phyloP scores from a whole-genome alignment of 2,888 invertebrate species.

The Trichopria drosophilae region DNA sequence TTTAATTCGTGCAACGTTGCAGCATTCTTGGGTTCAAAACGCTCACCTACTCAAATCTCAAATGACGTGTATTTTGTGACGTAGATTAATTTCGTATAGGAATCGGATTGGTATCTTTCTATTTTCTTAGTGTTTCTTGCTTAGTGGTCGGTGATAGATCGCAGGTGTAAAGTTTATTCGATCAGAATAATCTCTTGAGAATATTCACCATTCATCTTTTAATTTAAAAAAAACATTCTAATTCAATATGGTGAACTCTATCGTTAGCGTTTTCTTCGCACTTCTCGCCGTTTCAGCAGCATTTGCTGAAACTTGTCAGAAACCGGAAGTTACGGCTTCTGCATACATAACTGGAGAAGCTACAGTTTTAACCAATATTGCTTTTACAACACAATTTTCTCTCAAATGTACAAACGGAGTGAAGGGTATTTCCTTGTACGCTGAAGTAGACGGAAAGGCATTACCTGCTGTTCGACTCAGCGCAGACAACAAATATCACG shows the following conservation, averaged over 20 bases:
- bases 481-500: slow-evolving; percentile 79
- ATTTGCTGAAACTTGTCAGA: slow-evolving; percentile 60
- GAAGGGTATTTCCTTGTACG: slow-evolving; percentile 77
- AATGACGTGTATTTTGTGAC: too few relatives aligned
- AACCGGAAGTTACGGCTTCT: slow-evolving; percentile 73
- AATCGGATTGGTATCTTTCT: too few relatives aligned
- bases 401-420: slow-evolving; percentile 75
- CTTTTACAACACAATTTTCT: slow-evolving; percentile 87
- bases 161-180: too few relatives aligned
- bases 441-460: slow-evolving; percentile 85
- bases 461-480: slow-evolving; percentile 80
- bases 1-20: too few relatives aligned
- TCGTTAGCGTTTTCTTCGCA: slow-evolving; percentile 23
- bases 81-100: too few relatives aligned
- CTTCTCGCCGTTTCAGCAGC: slow-evolving; percentile 19
- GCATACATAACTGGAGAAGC: slow-evolving; percentile 92
- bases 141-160: too few relatives aligned
- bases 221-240: not conserved
- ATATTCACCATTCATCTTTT: too few relatives aligned
- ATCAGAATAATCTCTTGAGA: too few relatives aligned
- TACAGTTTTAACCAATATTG: slow-evolving; percentile 85
- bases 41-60: too few relatives aligned
- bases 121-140: too few relatives aligned
- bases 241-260: slow-evolving; percentile 30
- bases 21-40: too few relatives aligned